A percentile compares a stretch with the other conserved stretches of the same genome.
Evolutionary conservation across 2,797 vertebrate species (phyloP).

Genomic region (Peromyscus aztecus): DNA sequence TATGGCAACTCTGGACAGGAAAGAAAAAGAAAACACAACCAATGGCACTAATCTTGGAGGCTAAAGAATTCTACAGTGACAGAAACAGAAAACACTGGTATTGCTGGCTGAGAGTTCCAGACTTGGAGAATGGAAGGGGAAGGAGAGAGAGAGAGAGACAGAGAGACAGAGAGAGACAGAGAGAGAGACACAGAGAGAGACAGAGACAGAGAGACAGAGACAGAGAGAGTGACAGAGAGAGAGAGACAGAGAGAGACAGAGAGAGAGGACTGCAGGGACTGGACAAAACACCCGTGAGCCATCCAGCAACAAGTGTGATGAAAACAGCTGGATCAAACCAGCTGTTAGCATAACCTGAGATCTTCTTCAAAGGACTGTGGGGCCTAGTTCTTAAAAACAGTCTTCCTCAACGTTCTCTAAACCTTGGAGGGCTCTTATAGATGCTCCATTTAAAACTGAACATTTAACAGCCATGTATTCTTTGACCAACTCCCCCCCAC

Average conservation of each 20-base stretch:
- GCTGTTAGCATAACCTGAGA: background rate
- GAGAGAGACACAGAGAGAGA: background rate
- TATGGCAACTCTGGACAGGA: background rate
- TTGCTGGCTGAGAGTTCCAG: background rate
- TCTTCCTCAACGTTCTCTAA: background rate
- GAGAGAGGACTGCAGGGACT: background rate
- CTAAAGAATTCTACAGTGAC: background rate
- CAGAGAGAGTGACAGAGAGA: background rate
- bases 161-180: background rate
- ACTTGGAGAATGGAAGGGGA: background rate
- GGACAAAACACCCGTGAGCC: rapidly evolving
- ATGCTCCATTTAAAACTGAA: background rate
- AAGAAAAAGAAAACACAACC: background rate
- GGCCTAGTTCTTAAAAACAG: background rate
- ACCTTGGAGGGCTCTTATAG: background rate
- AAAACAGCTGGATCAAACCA: background rate
- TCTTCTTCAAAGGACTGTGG: background rate
- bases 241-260: background rate
- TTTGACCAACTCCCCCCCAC: background rate
- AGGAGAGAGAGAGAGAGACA: background rate
- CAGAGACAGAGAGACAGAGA: background rate
- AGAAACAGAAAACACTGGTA: background rate
- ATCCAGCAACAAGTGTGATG: no score
- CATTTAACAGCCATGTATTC: background rate
- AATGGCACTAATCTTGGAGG: background rate